phyloP scores from a whole-genome alignment of 2,888 invertebrate genomes.

The Drosophila barbarae region DNA sequence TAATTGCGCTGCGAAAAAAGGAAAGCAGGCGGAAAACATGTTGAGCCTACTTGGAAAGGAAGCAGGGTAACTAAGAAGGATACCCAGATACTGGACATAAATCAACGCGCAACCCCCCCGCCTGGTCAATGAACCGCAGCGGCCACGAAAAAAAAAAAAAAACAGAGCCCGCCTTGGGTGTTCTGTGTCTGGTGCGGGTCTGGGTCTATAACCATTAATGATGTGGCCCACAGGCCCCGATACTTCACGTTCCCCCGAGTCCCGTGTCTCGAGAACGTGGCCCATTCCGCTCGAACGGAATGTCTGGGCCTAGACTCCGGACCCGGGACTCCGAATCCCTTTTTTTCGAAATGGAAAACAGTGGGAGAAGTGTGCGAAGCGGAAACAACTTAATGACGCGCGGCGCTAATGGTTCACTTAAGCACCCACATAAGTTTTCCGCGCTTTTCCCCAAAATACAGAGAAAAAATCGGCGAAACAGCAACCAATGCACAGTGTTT shows the following conservation, averaged over 20 bases:
- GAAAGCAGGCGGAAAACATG: conserved; percentile 36
- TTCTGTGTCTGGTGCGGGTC: conserved; percentile 21
- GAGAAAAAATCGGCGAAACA: conserved; percentile 30
- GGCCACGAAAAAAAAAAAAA: conserved; percentile 23
- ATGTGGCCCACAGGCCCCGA: conserved; percentile 63
- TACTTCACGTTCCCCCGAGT: conserved; percentile 30
- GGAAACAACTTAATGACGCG: conserved; percentile 76
- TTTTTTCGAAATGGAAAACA: conserved; percentile 46
- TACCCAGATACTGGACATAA: conserved; percentile 45
- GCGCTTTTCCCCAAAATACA: conserved; percentile 50
- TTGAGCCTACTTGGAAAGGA: conserved; percentile 53
- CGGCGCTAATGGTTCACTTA: conserved; percentile 76
- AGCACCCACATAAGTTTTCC: conserved; percentile 73
- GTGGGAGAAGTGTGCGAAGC: conserved; percentile 71
- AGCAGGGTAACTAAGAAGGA: conserved; percentile 37
- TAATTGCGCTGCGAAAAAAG: conserved; percentile 46
- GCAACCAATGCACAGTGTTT: conserved; percentile 8
- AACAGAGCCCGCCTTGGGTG: conserved; percentile 14
- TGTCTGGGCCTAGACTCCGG: conserved; percentile 28
- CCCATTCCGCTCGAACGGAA: conserved; percentile 42
- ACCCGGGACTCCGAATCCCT: conserved; percentile 6
- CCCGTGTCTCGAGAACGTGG: conserved; percentile 40
- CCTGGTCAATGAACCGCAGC: conserved; percentile 66
- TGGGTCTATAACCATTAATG: conserved; percentile 69
- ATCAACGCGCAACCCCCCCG: conserved; percentile 55